A percentile compares a stretch with the other conserved stretches of the same genome.
Evolutionary conservation across 2,888 invertebrate species (phyloP).

Genomic region (Drosophila bunnanda): DNA sequence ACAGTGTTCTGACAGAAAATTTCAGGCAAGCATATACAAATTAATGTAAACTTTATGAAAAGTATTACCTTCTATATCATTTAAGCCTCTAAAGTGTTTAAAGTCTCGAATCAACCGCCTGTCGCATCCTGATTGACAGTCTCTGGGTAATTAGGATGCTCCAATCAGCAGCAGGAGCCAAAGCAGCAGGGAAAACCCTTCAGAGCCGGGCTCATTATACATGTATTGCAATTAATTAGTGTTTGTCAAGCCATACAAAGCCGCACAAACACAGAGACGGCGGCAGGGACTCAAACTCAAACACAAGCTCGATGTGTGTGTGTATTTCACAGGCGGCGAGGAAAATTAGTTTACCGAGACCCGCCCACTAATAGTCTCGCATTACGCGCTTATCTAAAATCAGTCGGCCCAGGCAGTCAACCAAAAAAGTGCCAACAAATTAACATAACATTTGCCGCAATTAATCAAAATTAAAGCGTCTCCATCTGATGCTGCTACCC

Average conservation of each 20-base stretch:
- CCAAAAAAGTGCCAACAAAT: slow-evolving; percentile 62
- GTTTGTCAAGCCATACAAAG: slow-evolving; percentile 38
- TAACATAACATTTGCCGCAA: slow-evolving; percentile 70
- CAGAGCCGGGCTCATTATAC: slow-evolving; percentile 24
- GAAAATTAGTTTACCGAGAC: slow-evolving; percentile 43
- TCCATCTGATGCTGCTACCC: slow-evolving; percentile 5
- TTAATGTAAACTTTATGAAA: no score
- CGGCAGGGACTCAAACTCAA: background rate
- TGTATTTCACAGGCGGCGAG: no score
- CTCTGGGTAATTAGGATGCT: slow-evolving; percentile 27
- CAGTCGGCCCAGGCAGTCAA: slow-evolving; percentile 27
- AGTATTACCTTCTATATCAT: background rate
- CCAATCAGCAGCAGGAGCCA: slow-evolving; percentile 25
- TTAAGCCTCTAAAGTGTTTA: background rate
- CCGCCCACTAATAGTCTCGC: slow-evolving; percentile 41
- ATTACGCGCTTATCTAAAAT: slow-evolving; percentile 59
- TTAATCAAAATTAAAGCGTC: slow-evolving; percentile 65
- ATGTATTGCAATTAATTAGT: slow-evolving; percentile 50
- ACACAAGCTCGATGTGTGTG: background rate
- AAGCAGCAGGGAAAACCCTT: slow-evolving; percentile 4
- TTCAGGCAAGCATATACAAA: no score
- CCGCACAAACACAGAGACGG: background rate
- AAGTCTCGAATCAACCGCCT: slow-evolving; percentile 1
- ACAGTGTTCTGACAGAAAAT: background rate
- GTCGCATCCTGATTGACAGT: slow-evolving; percentile 27